Conservation (phyloP, 2,888 invertebrate species). For the Aphrophora alni region DNA sequence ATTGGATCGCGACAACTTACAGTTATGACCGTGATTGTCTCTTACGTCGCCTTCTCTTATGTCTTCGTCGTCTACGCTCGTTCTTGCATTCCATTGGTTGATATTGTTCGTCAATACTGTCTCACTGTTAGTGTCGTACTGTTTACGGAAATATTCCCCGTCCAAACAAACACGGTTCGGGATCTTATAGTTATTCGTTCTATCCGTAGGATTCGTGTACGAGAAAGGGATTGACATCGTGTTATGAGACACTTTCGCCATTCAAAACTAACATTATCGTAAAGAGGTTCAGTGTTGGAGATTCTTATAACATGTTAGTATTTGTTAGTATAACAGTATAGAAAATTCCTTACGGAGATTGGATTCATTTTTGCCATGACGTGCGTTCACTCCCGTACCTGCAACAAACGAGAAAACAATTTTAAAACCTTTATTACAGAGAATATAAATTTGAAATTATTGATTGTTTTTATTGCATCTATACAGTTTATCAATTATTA, state of each 20-base stretch:
- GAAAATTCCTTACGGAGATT: background rate
- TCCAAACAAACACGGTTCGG: background rate
- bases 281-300: background rate
- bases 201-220: background rate
- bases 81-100: background rate
- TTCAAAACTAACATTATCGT: background rate
- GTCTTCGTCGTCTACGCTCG: background rate
- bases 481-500: too few species aligned
- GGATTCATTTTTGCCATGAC: background rate
- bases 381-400: background rate
- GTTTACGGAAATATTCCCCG: background rate
- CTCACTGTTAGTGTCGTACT: background rate
- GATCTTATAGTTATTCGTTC: background rate
- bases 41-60: background rate
- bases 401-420: background rate
- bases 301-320: background rate
- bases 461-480: too few species aligned
- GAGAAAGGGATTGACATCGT: background rate
- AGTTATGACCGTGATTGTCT: background rate
- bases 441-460: too few species aligned
- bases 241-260: background rate
- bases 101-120: background rate
- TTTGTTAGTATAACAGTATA: background rate
- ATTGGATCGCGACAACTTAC: background rate
- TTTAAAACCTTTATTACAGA: too few species aligned